phyloP scores from a whole-genome alignment of 2,888 invertebrate species.

The Sepioteuthis lessoniana region DNA sequence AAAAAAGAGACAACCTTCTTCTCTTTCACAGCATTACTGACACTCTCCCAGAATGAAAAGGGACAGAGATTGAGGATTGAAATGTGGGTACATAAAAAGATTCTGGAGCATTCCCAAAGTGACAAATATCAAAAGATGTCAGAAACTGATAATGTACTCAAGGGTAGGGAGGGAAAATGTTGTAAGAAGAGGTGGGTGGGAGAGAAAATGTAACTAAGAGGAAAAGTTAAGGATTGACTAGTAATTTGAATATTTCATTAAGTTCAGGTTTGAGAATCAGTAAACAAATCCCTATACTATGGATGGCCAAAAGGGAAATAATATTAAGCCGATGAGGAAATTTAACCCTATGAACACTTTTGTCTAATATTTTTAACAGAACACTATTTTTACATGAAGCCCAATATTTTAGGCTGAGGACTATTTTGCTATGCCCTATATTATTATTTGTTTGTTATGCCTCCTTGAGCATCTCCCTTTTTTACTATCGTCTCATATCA shows the following conservation, averaged over 20 bases:
- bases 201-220: not conserved
- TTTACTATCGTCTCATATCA: too few species aligned
- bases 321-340: too few species aligned
- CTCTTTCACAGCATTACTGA: not conserved
- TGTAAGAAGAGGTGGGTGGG: not conserved
- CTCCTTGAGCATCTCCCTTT: too few species aligned
- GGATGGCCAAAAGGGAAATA: too few species aligned
- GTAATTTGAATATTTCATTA: conserved; percentile 11
- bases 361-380: too few species aligned
- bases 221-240: not conserved
- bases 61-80: not conserved
- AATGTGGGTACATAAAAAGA: not conserved
- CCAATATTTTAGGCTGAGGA: too few species aligned
- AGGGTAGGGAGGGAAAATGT: not conserved
- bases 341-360: too few species aligned
- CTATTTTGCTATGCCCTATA: too few species aligned
- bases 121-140: conserved; percentile 33
- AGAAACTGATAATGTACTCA: conserved; percentile 11
- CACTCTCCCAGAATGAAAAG: not conserved
- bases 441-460: too few species aligned
- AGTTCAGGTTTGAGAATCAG: not conserved
- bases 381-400: too few species aligned
- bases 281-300: too few species aligned
- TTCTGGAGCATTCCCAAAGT: not conserved
- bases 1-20: not conserved